Percentiles rank a stretch among this genome's conserved stretches.
Conservation (phyloP, 2,888 invertebrate species). For the Punctoribates punctum region DNA sequence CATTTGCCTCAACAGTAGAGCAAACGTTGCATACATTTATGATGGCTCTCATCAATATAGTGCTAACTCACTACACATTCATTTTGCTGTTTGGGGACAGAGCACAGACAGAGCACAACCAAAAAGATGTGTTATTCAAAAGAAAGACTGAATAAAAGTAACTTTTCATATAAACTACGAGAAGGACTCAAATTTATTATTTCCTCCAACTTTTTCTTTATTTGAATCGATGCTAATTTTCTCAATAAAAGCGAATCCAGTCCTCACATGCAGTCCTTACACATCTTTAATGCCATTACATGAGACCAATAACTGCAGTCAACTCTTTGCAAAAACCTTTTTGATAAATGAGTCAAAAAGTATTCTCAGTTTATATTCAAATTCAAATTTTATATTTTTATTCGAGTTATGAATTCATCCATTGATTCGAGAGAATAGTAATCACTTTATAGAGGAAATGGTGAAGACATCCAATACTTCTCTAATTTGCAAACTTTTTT, state of each 20-base stretch:
- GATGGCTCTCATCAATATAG: slow-evolving; percentile 33
- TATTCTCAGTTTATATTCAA: slow-evolving; percentile 30
- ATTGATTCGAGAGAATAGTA: too few species aligned
- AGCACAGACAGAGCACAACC: not conserved
- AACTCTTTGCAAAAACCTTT: slow-evolving; percentile 10
- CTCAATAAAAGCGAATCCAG: slow-evolving; percentile 1
- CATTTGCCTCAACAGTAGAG: slow-evolving; percentile 21
- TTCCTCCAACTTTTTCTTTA: slow-evolving; percentile 32
- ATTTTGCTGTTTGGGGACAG: slow-evolving; percentile 10
- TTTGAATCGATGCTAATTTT: slow-evolving; percentile 36
- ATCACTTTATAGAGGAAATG: too few species aligned
- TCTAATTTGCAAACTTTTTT: too few species aligned
- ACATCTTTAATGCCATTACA: not conserved
- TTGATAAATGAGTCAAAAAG: slow-evolving; percentile 27
- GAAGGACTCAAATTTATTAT: slow-evolving; percentile 35
- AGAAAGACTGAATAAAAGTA: slow-evolving; percentile 32
- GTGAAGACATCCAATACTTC: too few species aligned
- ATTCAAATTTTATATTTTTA: not conserved
- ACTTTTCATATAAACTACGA: slow-evolving; percentile 25
- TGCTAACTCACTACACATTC: slow-evolving; percentile 29
- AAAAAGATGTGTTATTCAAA: slow-evolving; percentile 31
- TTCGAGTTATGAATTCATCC: not conserved
- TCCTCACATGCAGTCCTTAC: not conserved
- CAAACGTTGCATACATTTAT: slow-evolving; percentile 35
- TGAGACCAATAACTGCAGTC: slow-evolving; percentile 30